Evolutionary conservation across 1,140 invertebrate genomes (phyloP).

Genomic region (Ylistrum balloti): DNA sequence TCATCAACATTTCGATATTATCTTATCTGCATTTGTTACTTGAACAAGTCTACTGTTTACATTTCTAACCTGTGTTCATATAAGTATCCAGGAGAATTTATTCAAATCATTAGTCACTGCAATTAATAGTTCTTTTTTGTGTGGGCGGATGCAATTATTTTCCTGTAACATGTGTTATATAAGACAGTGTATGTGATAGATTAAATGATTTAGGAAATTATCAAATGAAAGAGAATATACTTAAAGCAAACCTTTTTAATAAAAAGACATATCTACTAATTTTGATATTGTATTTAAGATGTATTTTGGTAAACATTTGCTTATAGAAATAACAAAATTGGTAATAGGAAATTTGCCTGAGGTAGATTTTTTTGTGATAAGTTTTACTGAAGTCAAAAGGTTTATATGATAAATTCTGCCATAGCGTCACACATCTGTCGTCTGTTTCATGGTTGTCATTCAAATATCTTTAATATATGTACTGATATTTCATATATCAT

Average conservation of each 20-base stretch:
- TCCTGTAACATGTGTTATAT: not conserved
- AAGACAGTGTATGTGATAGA: not conserved
- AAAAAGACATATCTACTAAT: not conserved
- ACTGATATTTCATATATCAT: no score
- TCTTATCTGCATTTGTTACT: not conserved
- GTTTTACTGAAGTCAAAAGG: not conserved
- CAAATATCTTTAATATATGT: no score
- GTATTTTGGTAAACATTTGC: not conserved
- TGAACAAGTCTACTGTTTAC: not conserved
- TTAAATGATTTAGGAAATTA: not conserved
- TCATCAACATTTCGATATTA: not conserved
- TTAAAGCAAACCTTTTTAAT: not conserved
- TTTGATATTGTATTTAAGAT: not conserved
- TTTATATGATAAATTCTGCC: not conserved
- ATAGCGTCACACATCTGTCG: not conserved
- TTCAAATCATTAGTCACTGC: not conserved
- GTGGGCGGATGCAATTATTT: constrained; percentile 32
- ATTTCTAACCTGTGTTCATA: not conserved
- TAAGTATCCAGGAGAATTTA: not conserved
- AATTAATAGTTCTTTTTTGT: not conserved
- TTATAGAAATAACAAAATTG: not conserved
- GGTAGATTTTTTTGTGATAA: not conserved
- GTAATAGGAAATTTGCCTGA: not conserved
- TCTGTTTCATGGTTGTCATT: not conserved
- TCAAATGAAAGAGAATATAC: not conserved